Evolutionary conservation across 2,888 invertebrate species (phyloP), one percentile per base, ranked within the genome.

Genomic region (Leucoptera coffeella): DNA sequence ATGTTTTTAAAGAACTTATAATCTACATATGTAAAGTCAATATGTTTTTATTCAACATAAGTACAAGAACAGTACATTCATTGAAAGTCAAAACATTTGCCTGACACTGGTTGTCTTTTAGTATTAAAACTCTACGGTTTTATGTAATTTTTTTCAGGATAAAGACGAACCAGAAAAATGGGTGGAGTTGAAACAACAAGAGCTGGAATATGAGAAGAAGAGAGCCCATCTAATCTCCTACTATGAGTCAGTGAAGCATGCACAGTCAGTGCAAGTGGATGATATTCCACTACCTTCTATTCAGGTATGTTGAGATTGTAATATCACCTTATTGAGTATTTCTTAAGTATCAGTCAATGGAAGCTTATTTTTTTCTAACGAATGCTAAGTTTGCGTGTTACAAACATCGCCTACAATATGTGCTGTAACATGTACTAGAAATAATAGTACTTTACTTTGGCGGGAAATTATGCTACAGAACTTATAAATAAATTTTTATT

Each of bases 81-180:
- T n/a, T n/a, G n/a, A n/a, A n/a, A n/a, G n/a, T n/a, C n/a, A n/a
- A n/a, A n/a, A n/a, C n/a, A n/a, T n/a, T n/a, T n/a, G n/a, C n/a
- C n/a, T n/a, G n/a, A n/a, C n/a, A n/a, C n/a, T n/a, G n/a, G n/a
- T n/a, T n/a, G n/a, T n/a, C n/a, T n/a, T n/a, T n/a, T 10, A 22
- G 10, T 5, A 22, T 9, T 22, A 5, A 6, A 5, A 22, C 4
- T 5, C 22, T 22, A 22, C 7, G 10, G 10, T 22, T 6, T 10
- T 9, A 22, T 9, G 10, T 10, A 9, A 10, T 5, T 9, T 14
- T 15, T 25, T 24, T 17, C 47, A 93, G 91, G 87, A 93, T 44
- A 93, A 93, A 69, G 95, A 97, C 57, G 94, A 96, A 48, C 90
- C 90, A 13, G 93, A 94, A 38, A 89, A 91, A 50, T 94, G 89